Base-by-base conservation (phyloP, 2,113 vertebrate genomes). In the Salminus brasiliensis region DNA sequence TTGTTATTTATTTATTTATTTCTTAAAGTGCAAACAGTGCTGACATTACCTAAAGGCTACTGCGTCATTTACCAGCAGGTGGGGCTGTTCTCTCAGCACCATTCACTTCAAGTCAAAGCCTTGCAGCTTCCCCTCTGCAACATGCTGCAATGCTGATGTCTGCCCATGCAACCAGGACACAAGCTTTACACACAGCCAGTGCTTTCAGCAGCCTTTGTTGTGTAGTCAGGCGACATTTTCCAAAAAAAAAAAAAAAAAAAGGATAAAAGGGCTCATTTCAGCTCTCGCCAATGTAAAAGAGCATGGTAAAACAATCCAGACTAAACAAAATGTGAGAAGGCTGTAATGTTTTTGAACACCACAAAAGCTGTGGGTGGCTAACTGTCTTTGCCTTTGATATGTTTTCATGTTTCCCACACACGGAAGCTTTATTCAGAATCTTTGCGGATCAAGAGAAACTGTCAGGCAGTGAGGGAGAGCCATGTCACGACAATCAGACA, bases 131-230 rank as follows among this genome's bases (percentile, higher is more conserved):
- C 10, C 29, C 47, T n/a, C 66, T 41, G 74, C 34, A 77, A 74
- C 45, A 84, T 78, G 75, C 63, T 83, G 72, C 80, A 83, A 60
- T 76, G 72, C 76, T 72, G 72, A 81, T 67, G 75, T 76, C 49
- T 79, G 68, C 25, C 30, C 32, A 12, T 69, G 80, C 80, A 85
- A 72, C 63, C 59, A 32, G 30, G 34, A 21, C 62, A 18, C 7
- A 5, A 63, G 67, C 47, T 60, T 66, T 18, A 49, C 34, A 75
- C 12, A 66, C 59, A 76, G 21, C 49, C 67, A n/a, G 34, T 23
- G 21, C 29, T 29, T 30, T 8, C n/a, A 21, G 15, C n/a, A n/a
- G n/a, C 4, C 34, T 72, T 39, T 55, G 23, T 45, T 39, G 36
- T 39, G 23, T 4, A n/a, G 23, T 15, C 45, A 9, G 8, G 49